phyloP scores from a whole-genome alignment of 2,888 invertebrate genomes.

The Amphipyra berbera region DNA sequence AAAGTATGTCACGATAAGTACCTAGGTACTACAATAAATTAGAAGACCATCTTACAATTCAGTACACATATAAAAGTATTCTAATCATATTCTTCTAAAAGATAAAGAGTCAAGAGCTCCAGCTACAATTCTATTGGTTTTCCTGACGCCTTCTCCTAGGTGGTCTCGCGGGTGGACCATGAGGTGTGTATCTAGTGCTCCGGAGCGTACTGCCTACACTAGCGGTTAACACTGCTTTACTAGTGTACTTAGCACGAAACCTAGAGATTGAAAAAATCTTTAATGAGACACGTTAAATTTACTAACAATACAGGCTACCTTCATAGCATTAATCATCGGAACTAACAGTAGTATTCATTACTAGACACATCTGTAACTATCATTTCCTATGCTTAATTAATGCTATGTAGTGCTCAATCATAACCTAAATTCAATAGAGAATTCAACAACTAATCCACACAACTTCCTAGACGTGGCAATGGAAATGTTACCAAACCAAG shows the following conservation, averaged over 20 bases:
- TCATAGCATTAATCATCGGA: slow-evolving; percentile 85
- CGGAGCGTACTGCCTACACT: slow-evolving; percentile 90
- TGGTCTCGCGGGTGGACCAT: slow-evolving; percentile 87
- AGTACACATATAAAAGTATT: slow-evolving; percentile 82
- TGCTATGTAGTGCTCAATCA: slow-evolving; percentile 83
- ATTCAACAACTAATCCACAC: slow-evolving; percentile 62
- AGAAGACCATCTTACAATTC: slow-evolving; percentile 87
- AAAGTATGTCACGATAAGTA: slow-evolving; percentile 86
- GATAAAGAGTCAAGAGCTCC: slow-evolving; percentile 78
- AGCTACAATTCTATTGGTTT: slow-evolving; percentile 82
- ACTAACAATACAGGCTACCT: slow-evolving; percentile 79
- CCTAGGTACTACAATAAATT: slow-evolving; percentile 89
- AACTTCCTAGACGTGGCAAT: slow-evolving; percentile 62
- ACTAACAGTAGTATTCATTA: slow-evolving; percentile 69
- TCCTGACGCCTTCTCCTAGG: slow-evolving; percentile 88
- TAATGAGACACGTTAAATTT: slow-evolving; percentile 79
- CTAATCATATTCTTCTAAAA: slow-evolving; percentile 81
- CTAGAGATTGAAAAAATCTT: slow-evolving; percentile 90
- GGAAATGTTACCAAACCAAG: slow-evolving; percentile 51
- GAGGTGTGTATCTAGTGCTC: slow-evolving; percentile 88
- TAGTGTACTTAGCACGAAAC: slow-evolving; percentile 90
- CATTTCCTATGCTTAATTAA: slow-evolving; percentile 77
- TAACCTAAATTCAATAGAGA: slow-evolving; percentile 63
- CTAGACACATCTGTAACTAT: slow-evolving; percentile 62
- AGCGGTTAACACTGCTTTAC: slow-evolving; percentile 88